phyloP scores from a whole-genome alignment of 35 echinoderm and acorn worm species.

The Ophioderma brevispina region DNA sequence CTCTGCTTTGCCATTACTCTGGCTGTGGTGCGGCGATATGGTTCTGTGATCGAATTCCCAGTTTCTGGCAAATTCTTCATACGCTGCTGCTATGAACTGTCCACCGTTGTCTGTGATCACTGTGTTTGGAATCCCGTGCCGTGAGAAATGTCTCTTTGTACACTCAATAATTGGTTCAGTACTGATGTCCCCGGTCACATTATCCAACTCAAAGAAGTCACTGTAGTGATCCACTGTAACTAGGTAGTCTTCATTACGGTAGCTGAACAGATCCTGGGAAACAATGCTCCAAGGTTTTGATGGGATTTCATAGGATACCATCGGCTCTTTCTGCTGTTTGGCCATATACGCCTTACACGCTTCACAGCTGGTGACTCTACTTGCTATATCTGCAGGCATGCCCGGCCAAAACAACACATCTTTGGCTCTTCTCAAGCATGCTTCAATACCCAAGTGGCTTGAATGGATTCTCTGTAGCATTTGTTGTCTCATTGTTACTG shows the following conservation, averaged over 20 bases:
- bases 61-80: conserved; percentile 24
- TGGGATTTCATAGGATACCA: conserved; percentile 49
- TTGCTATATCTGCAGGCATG: conserved; percentile 51
- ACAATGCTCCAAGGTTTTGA: conserved; percentile 46
- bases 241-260: conserved; percentile 50
- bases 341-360: conserved; percentile 30
- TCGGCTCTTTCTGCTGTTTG: conserved; percentile 63
- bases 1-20: conserved; percentile 39
- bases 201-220: conserved; percentile 60
- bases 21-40: background rate
- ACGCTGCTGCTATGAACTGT: conserved; percentile 44
- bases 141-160: conserved; percentile 3
- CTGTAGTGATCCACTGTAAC: conserved; percentile 57
- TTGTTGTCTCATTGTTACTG: background rate
- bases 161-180: background rate
- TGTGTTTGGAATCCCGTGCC: conserved; percentile 55
- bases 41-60: conserved; percentile 51
- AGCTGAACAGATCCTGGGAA: conserved; percentile 40
- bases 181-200: conserved; percentile 24
- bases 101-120: conserved; percentile 64
- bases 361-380: conserved; percentile 33
- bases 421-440: conserved; percentile 55
- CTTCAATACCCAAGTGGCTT: conserved; percentile 65
- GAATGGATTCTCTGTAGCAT: conserved; percentile 48
- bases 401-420: conserved; percentile 69